Evolutionary conservation across 2,888 invertebrate species (phyloP), one percentile per base, ranked within the genome.

Genomic region (Liposcelis brunnea): DNA sequence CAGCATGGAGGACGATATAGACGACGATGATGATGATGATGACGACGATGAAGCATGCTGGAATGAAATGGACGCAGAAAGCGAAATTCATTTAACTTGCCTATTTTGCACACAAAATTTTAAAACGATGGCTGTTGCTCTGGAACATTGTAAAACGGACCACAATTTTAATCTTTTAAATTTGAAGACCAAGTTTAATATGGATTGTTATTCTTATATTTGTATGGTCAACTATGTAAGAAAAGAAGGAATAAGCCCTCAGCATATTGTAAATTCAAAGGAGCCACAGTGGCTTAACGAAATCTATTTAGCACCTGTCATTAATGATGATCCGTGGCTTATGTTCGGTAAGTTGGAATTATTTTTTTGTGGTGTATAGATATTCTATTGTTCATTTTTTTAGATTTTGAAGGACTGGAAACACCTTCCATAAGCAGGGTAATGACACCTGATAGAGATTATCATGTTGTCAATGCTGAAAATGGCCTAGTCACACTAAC

Each of bases 141-240:
- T 82, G 43, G 64, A 69, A 16, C 86, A 87, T 59, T 74, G 83
- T 50, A 70, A 72, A 50, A 59, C 60, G 3, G 62, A 57, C 12
- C 86, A 86, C 56, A 68, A 69, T 45, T 77, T 87, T 52, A 72
- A 75, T 58, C 64, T 86, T 46, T 61, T 68, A 5, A 61, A 63
- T 42, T 63, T 86, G 32, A 80, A 82, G 60, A 60, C 61, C 2
- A 80, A 74, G 58, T 77, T 78, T 55, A 71, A 71, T 52, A 78
- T 87, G 74, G 85, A 87, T 59, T 79, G 79, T 56, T 85, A 87
- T 62, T 78, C 79, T 0, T 61, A 56, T 48, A 61, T 61, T 12
- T 55, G 65, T 56, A 62, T 89, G 55, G 74, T 89, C 1, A 89
- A 87, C 63, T 89, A 75, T 55, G 77, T 87, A 49, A 73, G 83